Conservation (phyloP, 2,797 vertebrate genomes). For the Nannoperca obscura region DNA sequence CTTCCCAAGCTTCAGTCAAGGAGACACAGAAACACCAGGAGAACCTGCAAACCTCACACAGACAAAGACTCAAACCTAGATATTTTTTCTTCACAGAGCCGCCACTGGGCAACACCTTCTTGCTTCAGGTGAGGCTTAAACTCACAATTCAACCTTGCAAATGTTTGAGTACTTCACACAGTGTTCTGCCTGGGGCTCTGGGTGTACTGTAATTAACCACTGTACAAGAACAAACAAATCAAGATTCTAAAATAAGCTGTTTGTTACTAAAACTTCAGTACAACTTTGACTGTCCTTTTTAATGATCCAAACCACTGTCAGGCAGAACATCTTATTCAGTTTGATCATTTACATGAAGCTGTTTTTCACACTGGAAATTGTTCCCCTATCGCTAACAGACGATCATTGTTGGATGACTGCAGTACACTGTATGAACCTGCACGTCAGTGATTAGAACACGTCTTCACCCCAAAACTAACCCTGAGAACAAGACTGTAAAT, state of each 20-base stretch:
- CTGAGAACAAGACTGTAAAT: neutral
- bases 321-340: constrained; percentile 3
- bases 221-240: constrained; percentile 31
- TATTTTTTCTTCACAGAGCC: neutral
- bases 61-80: constrained; percentile 1
- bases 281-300: neutral
- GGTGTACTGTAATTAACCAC: constrained; percentile 35
- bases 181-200: constrained; percentile 26
- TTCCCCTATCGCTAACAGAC: neutral
- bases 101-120: neutral
- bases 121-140: neutral
- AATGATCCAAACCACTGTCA: neutral
- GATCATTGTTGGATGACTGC: constrained; percentile 1
- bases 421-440: constrained; percentile 1
- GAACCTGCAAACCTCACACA: neutral
- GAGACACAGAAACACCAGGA: neutral
- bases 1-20: neutral
- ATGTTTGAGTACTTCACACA: neutral
- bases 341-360: neutral
- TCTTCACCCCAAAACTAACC: constrained; percentile 8
- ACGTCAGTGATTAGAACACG: neutral
- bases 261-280: neutral
- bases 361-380: neutral
- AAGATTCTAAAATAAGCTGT: neutral
- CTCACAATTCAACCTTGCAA: neutral